A percentile compares a stretch with the other conserved stretches of the same genome.
Conservation (phyloP, 2,888 invertebrate genomes). For the Laothoe populi region DNA sequence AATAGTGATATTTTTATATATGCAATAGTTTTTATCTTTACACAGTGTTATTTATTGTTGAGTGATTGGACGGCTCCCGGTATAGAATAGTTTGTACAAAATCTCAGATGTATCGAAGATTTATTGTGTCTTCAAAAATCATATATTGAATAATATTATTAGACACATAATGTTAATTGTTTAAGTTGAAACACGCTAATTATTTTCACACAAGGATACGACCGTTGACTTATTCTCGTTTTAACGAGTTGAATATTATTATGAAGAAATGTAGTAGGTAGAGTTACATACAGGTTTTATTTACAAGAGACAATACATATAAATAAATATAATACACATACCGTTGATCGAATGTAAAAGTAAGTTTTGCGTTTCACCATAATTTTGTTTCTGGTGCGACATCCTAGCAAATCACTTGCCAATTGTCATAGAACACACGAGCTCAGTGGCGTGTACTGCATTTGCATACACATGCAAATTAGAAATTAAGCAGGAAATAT, state of each 20-base stretch:
- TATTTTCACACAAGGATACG: constrained; percentile 41
- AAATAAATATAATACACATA: constrained; percentile 2
- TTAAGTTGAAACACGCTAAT: constrained; percentile 39
- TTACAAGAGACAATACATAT: constrained; percentile 18
- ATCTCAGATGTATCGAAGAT: constrained; percentile 62
- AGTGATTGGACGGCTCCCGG: constrained; percentile 83
- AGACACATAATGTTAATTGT: constrained; percentile 32
- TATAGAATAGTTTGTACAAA: constrained; percentile 74
- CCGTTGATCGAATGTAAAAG: neutral
- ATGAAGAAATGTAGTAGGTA: neutral
- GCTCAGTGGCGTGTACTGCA: constrained; percentile 51
- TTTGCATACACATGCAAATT: constrained; percentile 46
- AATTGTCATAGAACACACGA: constrained; percentile 56
- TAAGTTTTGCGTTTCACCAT: constrained; percentile 14
- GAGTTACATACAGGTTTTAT: constrained; percentile 34
- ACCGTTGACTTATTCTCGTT: constrained; percentile 33
- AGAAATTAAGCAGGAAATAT: constrained; percentile 46
- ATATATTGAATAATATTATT: constrained; percentile 50
- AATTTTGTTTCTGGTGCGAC: constrained; percentile 38
- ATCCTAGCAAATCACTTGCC: constrained; percentile 55
- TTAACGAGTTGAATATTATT: constrained; percentile 23
- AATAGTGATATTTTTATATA: constrained; percentile 84
- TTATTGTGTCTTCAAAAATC: constrained; percentile 63
- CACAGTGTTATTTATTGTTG: constrained; percentile 83
- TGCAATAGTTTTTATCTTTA: constrained; percentile 83